phyloP scores from a whole-genome alignment of 2,113 vertebrate species.

The Bujurquina vittata region DNA sequence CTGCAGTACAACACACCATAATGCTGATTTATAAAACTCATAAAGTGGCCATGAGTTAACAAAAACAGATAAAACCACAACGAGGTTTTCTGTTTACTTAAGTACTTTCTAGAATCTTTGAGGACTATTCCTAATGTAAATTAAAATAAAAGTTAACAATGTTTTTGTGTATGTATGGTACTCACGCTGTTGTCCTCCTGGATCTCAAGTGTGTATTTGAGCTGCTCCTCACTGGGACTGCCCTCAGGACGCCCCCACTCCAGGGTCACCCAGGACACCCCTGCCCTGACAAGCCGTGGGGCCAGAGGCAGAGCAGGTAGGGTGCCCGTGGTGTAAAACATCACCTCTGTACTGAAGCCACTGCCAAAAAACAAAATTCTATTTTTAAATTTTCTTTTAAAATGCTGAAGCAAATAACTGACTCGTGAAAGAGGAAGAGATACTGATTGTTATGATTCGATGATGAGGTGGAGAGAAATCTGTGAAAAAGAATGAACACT shows the following conservation, averaged over 20 bases:
- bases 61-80: background rate
- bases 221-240: constrained; percentile 87
- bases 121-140: background rate
- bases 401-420: background rate
- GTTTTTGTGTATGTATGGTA: background rate
- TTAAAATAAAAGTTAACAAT: background rate
- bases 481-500: background rate
- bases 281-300: constrained; percentile 89
- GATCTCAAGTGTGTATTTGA: constrained; percentile 95
- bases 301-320: constrained; percentile 91
- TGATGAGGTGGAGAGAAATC: background rate
- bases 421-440: background rate
- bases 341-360: constrained; percentile 93
- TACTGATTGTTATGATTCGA: background rate
- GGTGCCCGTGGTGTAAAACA: constrained; percentile 93
- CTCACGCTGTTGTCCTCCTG: constrained; percentile 95
- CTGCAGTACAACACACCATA: background rate
- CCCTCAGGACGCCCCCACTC: constrained; percentile 94
- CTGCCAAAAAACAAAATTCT: constrained; percentile 70
- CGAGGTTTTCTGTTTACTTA: background rate
- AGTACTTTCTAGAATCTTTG: background rate
- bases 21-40: background rate
- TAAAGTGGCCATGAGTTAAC: background rate
- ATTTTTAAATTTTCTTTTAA: background rate
- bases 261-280: constrained; percentile 91